A percentile compares a stretch with the other conserved stretches of the same genome.
Conservation (phyloP, 2,888 invertebrate genomes). For the Atethmia centrago region DNA sequence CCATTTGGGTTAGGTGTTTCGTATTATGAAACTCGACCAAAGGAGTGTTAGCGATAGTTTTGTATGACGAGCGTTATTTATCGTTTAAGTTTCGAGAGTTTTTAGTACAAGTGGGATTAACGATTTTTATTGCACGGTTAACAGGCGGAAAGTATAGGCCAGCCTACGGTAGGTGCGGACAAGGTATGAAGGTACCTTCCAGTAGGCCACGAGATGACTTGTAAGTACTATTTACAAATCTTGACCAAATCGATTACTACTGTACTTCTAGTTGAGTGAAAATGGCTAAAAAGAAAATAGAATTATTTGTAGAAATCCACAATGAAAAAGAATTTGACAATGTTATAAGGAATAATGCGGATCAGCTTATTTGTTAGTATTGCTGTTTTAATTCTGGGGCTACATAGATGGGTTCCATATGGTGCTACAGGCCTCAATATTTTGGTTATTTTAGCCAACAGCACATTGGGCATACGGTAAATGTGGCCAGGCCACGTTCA, state of each 20-base stretch:
- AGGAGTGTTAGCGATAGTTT: too few species aligned
- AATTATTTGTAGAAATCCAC: conserved; percentile 80
- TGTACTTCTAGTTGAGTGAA: conserved; percentile 24
- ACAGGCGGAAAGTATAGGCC: neutral
- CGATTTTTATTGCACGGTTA: neutral
- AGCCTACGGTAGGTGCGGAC: neutral
- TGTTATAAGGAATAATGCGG: conserved; percentile 69
- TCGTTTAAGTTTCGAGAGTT: neutral
- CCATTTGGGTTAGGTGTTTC: too few species aligned
- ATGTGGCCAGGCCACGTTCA: neutral
- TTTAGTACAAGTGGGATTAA: neutral
- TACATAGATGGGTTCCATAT: neutral
- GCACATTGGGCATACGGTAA: neutral
- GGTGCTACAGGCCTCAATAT: neutral
- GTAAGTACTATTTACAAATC: conserved; percentile 6
- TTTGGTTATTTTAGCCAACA: neutral
- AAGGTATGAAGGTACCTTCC: conserved; percentile 2
- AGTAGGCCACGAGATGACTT: conserved; percentile 41
- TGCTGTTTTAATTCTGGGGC: neutral
- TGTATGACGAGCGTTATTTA: too few species aligned
- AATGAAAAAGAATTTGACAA: conserved; percentile 81
- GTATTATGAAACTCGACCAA: too few species aligned
- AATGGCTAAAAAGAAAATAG: conserved; percentile 78
- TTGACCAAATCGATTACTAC: conserved; percentile 53
- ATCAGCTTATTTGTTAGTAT: conserved; percentile 83